Base-by-base conservation (phyloP, 30 jellyfish, hydroid and myxozoan species). In the Cassiopea andromeda region DNA sequence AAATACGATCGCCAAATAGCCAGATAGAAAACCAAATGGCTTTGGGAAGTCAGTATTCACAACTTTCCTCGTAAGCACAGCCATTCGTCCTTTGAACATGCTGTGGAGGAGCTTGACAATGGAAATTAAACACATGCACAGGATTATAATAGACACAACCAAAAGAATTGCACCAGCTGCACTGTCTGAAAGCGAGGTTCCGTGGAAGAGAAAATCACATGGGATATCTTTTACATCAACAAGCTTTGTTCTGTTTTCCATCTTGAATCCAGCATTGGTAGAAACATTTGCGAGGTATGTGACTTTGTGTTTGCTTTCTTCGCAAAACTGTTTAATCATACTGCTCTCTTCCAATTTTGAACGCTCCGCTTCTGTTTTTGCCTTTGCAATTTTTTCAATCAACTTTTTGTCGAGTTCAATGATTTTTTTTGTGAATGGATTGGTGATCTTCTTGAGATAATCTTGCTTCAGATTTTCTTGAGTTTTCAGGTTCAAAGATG, bases 1-100 rank as follows among this genome's bases (percentile, higher is more conserved):
- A 64, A 94, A 94, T 5, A 90, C 17, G 16, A 94, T 84, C 45
- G 98, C 98, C n/a, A 90, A 79, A 74, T 94, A 94, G 0, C 98
- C 98, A 12, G 98, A 69, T 17, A 94, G 89, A 60, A 89, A 94
- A n/a, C 97, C 97, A 68, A 94, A 94, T 59, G 98, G 98, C 71
- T 81, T 77, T 15, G 97, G 98, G 80, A 94, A 94, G 38, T 89
- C 94, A 16, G 98, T 80, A 89, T 90, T 94, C 85, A 94, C 88
- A 13, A 95, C 91, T 72, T 90, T 94, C 44, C 94, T 78, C n/a
- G 93, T 94, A 48, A 94, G 93, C 15, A 46, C 76, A 69, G 98
- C 98, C 67, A 94, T 76, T 43, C 93, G 92, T 50, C 98, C 98
- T 46, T 91, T 77, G 44, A 94, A 84, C 85, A 94, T 80, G 49